Base-by-base conservation (phyloP, 1,140 invertebrate species). In the Ceratosolen solmsi region DNA sequence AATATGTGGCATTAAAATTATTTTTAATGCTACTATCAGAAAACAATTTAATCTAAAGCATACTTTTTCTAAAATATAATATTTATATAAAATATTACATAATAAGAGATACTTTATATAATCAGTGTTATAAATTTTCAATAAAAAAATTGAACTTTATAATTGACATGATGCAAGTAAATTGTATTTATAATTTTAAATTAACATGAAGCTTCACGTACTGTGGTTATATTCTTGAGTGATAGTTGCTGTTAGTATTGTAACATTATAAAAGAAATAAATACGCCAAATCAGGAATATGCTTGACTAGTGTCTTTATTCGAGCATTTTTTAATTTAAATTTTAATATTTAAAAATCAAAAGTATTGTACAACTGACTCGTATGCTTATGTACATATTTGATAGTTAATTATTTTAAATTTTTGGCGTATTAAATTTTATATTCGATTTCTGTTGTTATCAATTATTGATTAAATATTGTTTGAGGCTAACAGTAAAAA, bases 191-290 rank as follows among this genome's bases (percentile, higher is more conserved):
- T 13, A 76, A 17, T 76, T 30, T 2, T 22, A 33, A 77, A 51
- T 68, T 70, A 51, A 30, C 46, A n/a, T n/a, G n/a, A n/a, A n/a
- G n/a, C n/a, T n/a, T n/a, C n/a, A n/a, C n/a, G n/a, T n/a, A n/a
- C n/a, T n/a, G n/a, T n/a, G n/a, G n/a, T n/a, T n/a, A n/a, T 33
- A 51, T 70, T 54, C 33, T 68, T 20, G 27, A 68, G 63, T 58
- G 63, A 78, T 68, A 78, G 20, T 8, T 54, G 20, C 46, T 63
- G 22, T 54, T 46, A 78, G 76, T 78, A 78, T 78, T 78, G 60
- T 36, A 56, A 36, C 51, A 54, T 65, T 68, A 51, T 41, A 46
- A 25, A 78, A 49, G 20, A 70, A 20, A 27, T 38, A 36, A 78
- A 78, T 54, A 30, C 27, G 4, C 3, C 58, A 76, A 22, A 46